A percentile compares a stretch with the other conserved stretches of the same genome.
Evolutionary conservation across 2,888 invertebrate genomes (phyloP).

Genomic region (Ecliptopera silaceata): DNA sequence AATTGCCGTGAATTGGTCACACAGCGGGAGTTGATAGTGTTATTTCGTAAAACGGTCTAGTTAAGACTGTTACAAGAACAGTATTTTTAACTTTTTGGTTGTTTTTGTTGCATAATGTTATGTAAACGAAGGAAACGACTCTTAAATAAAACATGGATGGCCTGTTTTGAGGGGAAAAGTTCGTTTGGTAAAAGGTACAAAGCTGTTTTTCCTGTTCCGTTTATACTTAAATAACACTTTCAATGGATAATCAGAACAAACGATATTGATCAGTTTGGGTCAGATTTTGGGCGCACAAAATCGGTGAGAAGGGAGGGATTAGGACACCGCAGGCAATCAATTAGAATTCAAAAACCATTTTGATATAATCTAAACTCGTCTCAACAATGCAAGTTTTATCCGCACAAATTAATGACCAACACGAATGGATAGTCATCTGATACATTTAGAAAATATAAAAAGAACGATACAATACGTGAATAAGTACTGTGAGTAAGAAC

Average conservation of each 20-base stretch:
- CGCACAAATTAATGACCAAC: background rate
- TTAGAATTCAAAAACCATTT: too few species aligned
- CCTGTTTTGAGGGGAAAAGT: background rate
- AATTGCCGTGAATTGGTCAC: conserved; percentile 42
- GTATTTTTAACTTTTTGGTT: conserved; percentile 21
- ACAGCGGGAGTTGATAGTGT: conserved; percentile 39
- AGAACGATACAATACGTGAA: conserved; percentile 40
- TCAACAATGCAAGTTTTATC: background rate
- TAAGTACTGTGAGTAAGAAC: conserved; percentile 52
- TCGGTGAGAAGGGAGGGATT: too few species aligned
- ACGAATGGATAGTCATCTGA: conserved; percentile 23
- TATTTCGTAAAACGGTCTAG: conserved; percentile 45
- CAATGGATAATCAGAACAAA: too few species aligned
- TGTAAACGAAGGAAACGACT: conserved; percentile 1
- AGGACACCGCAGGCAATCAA: too few species aligned
- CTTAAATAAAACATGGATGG: conserved; percentile 1
- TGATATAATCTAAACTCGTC: background rate
- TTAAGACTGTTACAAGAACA: conserved; percentile 40
- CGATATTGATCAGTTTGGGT: too few species aligned
- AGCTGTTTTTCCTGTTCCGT: background rate
- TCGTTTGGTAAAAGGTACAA: background rate
- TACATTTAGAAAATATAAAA: conserved; percentile 20
- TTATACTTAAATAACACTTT: background rate
- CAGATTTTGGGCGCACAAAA: too few species aligned
- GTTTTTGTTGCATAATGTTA: conserved; percentile 15